Conservation (phyloP, 2,113 vertebrate genomes). For the Terrapene triunguis region DNA sequence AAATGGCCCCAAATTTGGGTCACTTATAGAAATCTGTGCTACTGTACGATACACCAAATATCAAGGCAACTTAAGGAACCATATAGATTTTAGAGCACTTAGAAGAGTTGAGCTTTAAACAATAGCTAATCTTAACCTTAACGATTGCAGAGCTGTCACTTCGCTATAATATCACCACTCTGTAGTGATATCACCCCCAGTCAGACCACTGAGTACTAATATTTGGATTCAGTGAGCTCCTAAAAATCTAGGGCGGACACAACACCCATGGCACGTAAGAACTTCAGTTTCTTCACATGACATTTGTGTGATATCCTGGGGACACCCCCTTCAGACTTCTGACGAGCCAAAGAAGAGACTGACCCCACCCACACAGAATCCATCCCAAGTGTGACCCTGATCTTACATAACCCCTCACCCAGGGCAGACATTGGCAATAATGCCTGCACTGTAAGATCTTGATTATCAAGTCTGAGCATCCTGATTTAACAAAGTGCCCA, state of each 20-base stretch:
- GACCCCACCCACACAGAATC: neutral
- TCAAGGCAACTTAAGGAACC: no score
- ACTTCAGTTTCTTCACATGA: neutral
- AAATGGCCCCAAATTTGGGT: no score
- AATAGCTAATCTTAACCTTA: no score
- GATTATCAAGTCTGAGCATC: neutral
- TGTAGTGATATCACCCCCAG: neutral
- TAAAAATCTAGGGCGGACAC: neutral
- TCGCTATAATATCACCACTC: neutral
- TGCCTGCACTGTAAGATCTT: neutral
- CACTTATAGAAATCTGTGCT: no score
- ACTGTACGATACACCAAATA: no score
- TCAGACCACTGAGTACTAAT: neutral
- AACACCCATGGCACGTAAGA: neutral
- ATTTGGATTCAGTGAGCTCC: neutral
- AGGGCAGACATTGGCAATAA: neutral
- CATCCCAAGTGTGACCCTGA: neutral
- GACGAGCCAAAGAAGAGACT: neutral
- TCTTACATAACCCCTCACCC: neutral
- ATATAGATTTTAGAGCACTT: no score
- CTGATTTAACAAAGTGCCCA: neutral
- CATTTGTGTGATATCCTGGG: neutral
- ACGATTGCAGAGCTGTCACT: neutral
- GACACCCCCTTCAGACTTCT: neutral
- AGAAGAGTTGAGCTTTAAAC: no score